Percentiles rank a stretch among this genome's conserved stretches.
phyloP scores from a whole-genome alignment of 2,888 invertebrate genomes.

The Pachycephus smyrnensis region DNA sequence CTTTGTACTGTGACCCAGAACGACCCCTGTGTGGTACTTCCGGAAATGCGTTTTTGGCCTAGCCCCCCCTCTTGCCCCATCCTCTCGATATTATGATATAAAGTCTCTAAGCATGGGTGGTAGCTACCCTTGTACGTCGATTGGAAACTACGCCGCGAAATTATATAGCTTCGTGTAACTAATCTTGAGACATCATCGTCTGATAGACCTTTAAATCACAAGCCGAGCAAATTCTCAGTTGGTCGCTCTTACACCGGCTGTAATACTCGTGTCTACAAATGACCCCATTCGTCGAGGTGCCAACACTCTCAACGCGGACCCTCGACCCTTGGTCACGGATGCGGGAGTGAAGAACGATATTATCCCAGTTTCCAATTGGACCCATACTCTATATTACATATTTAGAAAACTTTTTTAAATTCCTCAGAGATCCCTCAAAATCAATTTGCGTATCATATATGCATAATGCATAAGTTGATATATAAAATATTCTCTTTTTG shows the following conservation, averaged over 20 bases:
- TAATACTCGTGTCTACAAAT: conserved; percentile 58
- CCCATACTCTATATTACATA: neutral
- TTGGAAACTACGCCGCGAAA: conserved; percentile 25
- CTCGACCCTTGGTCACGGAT: neutral
- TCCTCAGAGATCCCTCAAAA: neutral
- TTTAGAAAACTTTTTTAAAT: neutral
- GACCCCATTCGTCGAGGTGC: conserved; percentile 55
- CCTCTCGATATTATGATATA: neutral
- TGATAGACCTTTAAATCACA: conserved; percentile 58
- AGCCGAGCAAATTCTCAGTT: conserved; percentile 38
- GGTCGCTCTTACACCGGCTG: conserved; percentile 33
- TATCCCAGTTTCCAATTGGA: neutral
- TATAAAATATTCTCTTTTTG: neutral
- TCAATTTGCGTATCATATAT: neutral
- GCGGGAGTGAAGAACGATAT: neutral
- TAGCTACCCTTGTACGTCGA: neutral
- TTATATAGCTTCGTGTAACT: conserved; percentile 53
- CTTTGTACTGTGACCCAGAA: neutral
- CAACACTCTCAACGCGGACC: conserved; percentile 34
- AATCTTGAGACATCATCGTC: conserved; percentile 59
- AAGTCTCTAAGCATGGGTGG: neutral
- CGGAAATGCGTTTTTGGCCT: no score
- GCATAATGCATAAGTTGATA: neutral
- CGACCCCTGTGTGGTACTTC: neutral
- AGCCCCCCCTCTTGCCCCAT: no score